These are phyloP conservation scores for Bradypus variegatus DNA, from an alignment of 2,797 vertebrate species.

Conservation along the genomic window DNA sequence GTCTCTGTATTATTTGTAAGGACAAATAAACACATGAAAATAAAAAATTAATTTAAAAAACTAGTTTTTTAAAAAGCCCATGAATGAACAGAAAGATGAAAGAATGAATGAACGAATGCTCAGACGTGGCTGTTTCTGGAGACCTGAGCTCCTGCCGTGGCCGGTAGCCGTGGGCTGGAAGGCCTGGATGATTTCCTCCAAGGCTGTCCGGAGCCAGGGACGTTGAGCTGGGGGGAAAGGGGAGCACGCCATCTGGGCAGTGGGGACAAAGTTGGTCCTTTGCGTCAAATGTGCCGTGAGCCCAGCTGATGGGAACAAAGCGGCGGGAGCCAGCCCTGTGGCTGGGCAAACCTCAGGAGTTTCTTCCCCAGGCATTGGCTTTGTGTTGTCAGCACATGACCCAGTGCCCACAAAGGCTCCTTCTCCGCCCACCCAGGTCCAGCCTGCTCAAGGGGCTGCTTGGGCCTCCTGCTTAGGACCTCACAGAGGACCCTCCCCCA, in stretches of 20 bases:
- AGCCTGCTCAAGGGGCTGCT: neutral
- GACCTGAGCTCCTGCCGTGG: neutral
- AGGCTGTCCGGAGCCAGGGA: neutral
- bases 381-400: neutral
- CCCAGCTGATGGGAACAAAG: neutral
- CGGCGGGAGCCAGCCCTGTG: neutral
- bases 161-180: fast-evolving
- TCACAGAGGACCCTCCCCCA: neutral
- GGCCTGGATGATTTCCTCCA: neutral
- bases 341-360: neutral
- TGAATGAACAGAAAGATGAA: neutral
- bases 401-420: neutral
- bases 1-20: neutral
- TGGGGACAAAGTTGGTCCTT: neutral
- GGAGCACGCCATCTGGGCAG: neutral
- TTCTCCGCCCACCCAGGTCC: neutral
- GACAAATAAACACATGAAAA: neutral
- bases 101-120: neutral
- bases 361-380: neutral
- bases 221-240: neutral
- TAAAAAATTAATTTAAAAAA: too few relatives aligned
- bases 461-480: neutral
- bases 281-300: neutral
- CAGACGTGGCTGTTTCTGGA: neutral
- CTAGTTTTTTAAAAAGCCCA: too few relatives aligned